Evolutionary conservation across 1,140 invertebrate species (phyloP).

Genomic region (Coptotermes formosanus): DNA sequence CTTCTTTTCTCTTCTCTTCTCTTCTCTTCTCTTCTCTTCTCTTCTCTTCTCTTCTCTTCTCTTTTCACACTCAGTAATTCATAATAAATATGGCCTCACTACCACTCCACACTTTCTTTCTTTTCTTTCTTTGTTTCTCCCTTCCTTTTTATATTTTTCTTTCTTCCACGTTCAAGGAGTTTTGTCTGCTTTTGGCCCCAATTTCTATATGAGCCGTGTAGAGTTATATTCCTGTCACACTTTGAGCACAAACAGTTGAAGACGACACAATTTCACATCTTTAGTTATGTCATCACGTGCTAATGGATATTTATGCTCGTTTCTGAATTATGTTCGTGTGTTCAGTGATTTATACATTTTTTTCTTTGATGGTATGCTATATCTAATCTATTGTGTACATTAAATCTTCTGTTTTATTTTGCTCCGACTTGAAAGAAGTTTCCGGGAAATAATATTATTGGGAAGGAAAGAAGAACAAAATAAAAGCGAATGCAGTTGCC

Average conservation of each 20-base stretch:
- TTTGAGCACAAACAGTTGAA: neutral
- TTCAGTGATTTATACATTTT: neutral
- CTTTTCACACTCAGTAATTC: neutral
- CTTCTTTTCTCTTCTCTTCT: neutral
- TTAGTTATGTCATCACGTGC: neutral
- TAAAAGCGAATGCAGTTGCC: neutral
- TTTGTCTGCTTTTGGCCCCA: too few relatives aligned
- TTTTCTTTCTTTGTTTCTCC: neutral
- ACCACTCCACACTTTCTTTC: neutral
- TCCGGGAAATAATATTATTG: constrained; percentile 19
- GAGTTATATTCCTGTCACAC: too few relatives aligned
- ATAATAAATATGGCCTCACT: neutral
- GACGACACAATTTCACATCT: neutral
- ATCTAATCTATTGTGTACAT: constrained; percentile 19
- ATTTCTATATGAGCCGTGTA: too few relatives aligned
- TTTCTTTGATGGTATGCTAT: neutral
- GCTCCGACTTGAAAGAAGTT: constrained; percentile 17
- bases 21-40: too few relatives aligned
- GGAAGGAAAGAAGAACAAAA: neutral
- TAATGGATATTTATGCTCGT: neutral
- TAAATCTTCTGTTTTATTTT: constrained; percentile 8
- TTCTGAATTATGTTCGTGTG: neutral
- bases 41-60: too few relatives aligned
- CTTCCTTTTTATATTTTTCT: neutral
- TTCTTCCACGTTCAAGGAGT: too few relatives aligned